Conservation (phyloP, 2,888 invertebrate species). For the Maniola hyperantus region DNA sequence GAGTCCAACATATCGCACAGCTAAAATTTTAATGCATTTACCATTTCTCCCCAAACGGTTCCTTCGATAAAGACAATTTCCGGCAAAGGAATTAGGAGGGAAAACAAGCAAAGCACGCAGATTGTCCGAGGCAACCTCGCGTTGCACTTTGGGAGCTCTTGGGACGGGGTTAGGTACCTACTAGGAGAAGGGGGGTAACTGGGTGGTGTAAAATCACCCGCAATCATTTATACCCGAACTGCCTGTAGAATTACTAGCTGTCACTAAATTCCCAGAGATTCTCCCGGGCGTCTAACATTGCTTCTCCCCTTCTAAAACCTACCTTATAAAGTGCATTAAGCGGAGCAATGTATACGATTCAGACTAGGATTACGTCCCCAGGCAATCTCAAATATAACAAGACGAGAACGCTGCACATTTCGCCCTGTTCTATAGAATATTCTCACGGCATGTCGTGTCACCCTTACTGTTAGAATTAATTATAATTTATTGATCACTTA, state of each 20-base stretch:
- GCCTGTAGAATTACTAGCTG: slow-evolving; percentile 79
- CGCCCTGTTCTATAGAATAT: slow-evolving; percentile 50
- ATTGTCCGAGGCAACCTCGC: slow-evolving; percentile 80
- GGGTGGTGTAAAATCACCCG: slow-evolving; percentile 81
- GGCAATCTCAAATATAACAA: slow-evolving; percentile 50
- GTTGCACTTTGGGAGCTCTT: slow-evolving; percentile 69
- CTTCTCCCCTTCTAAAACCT: slow-evolving; percentile 25
- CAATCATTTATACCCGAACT: slow-evolving; percentile 83
- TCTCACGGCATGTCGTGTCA: slow-evolving; percentile 47
- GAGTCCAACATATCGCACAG: slow-evolving; percentile 42
- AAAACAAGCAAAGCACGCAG: slow-evolving; percentile 83
- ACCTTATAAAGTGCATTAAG: slow-evolving; percentile 29
- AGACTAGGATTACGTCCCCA: slow-evolving; percentile 30
- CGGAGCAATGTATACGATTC: slow-evolving; percentile 43
- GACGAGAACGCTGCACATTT: slow-evolving; percentile 52
- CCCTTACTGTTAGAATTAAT: slow-evolving; percentile 28
- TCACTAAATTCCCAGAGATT: slow-evolving; percentile 67
- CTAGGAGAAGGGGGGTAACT: slow-evolving; percentile 52
- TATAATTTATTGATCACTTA: slow-evolving; percentile 10
- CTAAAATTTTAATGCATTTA: slow-evolving; percentile 54
- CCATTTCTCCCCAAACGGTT: slow-evolving; percentile 62
- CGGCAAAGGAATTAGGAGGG: slow-evolving; percentile 80
- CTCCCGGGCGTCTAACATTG: slow-evolving; percentile 37
- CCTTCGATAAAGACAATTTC: slow-evolving; percentile 80
- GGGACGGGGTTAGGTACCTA: slow-evolving; percentile 59